These are phyloP conservation scores for Acrocyrtus sp. DNA, from an alignment of 2,888 invertebrate species.

Conservation along the genomic window DNA sequence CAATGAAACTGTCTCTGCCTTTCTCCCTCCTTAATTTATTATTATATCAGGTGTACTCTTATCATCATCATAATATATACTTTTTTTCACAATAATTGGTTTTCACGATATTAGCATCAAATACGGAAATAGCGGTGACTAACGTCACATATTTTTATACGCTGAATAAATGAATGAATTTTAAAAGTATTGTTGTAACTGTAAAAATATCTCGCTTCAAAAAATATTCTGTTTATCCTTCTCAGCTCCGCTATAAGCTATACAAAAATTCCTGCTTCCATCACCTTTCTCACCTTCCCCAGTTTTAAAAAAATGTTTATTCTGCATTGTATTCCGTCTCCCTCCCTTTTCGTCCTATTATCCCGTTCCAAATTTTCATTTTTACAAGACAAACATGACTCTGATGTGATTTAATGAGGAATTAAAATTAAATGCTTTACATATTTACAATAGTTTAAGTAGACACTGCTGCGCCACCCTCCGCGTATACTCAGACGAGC, in stretches of 20 bases:
- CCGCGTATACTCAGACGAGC: conserved; percentile 9
- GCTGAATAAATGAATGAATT: background rate
- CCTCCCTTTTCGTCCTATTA: conserved; percentile 12
- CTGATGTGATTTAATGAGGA: conserved; percentile 47
- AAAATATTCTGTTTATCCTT: background rate
- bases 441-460: too few species aligned
- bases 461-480: too few species aligned
- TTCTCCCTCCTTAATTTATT: conserved; percentile 30
- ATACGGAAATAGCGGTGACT: background rate
- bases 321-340: background rate
- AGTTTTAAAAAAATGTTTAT: background rate
- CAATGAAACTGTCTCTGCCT: conserved; percentile 15
- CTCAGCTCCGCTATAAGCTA: too few species aligned
- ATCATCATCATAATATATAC: background rate
- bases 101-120: background rate
- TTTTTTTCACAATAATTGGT: background rate
- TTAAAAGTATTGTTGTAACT: background rate
- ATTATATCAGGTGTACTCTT: background rate
- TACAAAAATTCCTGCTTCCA: background rate
- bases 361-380: conserved; percentile 22
- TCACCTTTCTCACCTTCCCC: background rate
- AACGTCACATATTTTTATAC: background rate
- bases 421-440: conserved; percentile 27
- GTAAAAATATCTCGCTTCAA: background rate
- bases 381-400: conserved; percentile 32